Evolutionary conservation across 2,113 vertebrate genomes (phyloP).

Genomic region (Coregonus clupeaformis): DNA sequence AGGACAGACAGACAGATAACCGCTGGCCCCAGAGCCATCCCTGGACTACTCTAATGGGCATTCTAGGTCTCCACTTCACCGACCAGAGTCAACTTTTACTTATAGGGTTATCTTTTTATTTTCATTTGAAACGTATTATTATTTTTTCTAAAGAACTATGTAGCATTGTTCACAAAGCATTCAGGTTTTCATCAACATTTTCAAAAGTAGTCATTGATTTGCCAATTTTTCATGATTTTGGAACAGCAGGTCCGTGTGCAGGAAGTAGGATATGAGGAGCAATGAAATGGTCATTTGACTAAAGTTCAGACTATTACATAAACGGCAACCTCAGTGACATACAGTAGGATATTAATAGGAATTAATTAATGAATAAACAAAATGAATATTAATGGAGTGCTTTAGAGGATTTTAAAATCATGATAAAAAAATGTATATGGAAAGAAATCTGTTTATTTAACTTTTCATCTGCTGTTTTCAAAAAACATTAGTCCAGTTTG

Average conservation of each 20-base stretch:
- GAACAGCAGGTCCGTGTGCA: conserved; percentile 66
- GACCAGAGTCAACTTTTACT: conserved; percentile 59
- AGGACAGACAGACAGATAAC: conserved; percentile 35
- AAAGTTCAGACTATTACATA: conserved; percentile 15
- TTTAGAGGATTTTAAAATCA: conserved; percentile 72
- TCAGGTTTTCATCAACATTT: conserved; percentile 80
- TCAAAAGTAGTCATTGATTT: conserved; percentile 74
- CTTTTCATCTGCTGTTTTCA: conserved; percentile 70
- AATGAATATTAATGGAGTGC: conserved; percentile 68
- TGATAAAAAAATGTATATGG: conserved; percentile 68
- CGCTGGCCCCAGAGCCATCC: conserved; percentile 26
- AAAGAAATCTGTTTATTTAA: conserved; percentile 71
- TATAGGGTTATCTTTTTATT: conserved; percentile 31
- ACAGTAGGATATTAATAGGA: conserved; percentile 64
- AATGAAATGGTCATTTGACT: conserved; percentile 23
- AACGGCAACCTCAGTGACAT: conserved; percentile 66
- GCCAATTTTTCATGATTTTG: conserved; percentile 74
- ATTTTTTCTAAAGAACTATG: conserved; percentile 81
- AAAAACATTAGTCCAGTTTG: conserved; percentile 68
- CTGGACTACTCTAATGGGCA: conserved; percentile 70
- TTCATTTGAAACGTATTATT: conserved; percentile 66
- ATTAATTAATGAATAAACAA: conserved; percentile 61
- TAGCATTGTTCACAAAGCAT: conserved; percentile 91
- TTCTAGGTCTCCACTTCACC: conserved; percentile 70
- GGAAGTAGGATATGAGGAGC: conserved; percentile 43